Evolutionary conservation across 2,113 vertebrate genomes (phyloP).

Genomic region (Lontra canadensis): DNA sequence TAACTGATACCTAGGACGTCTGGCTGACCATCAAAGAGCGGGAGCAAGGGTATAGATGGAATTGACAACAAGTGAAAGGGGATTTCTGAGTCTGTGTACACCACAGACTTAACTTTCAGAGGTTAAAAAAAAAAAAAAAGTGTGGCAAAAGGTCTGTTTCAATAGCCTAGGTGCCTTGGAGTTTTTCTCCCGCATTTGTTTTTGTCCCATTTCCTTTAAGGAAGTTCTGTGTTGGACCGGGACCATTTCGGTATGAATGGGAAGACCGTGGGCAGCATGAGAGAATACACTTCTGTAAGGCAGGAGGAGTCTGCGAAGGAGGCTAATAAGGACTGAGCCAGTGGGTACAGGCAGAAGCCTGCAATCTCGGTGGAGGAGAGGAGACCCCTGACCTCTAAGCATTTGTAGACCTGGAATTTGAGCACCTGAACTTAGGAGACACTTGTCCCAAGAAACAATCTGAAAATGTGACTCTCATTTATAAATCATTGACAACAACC

Average conservation of each 20-base stretch:
- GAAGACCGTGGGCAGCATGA: not conserved
- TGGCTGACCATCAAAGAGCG: constrained; percentile 37
- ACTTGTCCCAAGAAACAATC: not conserved
- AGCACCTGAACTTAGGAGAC: constrained; percentile 1
- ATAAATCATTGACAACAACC: not conserved
- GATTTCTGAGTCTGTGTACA: not conserved
- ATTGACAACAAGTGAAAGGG: not conserved
- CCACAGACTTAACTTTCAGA: not conserved
- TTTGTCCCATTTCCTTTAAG: constrained; percentile 34
- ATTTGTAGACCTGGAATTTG: not conserved
- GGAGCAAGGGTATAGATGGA: not conserved
- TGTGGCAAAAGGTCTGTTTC: not conserved
- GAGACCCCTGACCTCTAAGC: not conserved
- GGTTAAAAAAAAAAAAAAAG: not conserved
- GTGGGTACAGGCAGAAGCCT: not conserved
- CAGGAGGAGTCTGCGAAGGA: not conserved
- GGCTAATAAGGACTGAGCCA: not conserved
- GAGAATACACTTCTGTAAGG: not conserved
- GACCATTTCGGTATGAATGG: not conserved
- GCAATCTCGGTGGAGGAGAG: not conserved
- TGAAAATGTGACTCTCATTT: constrained; percentile 49
- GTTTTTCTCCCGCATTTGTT: not conserved
- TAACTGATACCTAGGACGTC: not conserved
- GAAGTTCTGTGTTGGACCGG: constrained; percentile 3
- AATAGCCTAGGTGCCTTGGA: not conserved